Evolutionary conservation across 2,888 invertebrate genomes (phyloP).

Genomic region (Conomelus anceps): DNA sequence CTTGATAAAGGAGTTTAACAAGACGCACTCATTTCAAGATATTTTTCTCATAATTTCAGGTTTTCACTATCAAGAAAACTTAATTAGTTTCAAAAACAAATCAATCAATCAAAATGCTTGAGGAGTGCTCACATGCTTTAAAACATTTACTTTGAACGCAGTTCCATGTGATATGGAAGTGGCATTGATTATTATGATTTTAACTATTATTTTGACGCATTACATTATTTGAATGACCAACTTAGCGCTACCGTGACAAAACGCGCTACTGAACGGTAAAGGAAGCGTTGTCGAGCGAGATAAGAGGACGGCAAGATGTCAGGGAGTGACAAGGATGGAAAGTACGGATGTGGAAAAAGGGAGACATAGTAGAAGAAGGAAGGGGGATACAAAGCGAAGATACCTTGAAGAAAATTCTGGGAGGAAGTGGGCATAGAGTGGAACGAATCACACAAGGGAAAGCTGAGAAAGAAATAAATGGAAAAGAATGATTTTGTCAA

Average conservation of each 20-base stretch:
- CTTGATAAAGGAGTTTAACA: too few relatives aligned
- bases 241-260: background rate
- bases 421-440: conserved; percentile 6
- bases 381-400: conserved; percentile 4
- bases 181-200: background rate
- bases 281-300: background rate
- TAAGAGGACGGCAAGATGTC: background rate
- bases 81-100: too few relatives aligned
- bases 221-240: background rate
- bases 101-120: too few relatives aligned
- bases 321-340: background rate
- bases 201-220: background rate
- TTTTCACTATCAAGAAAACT: too few relatives aligned
- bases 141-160: background rate
- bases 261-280: background rate
- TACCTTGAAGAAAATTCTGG: conserved; percentile 10
- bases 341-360: background rate
- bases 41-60: too few relatives aligned
- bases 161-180: background rate
- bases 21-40: too few relatives aligned
- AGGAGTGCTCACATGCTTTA: too few relatives aligned
- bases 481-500: conserved; percentile 2
- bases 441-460: conserved; percentile 8
- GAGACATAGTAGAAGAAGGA: too few relatives aligned
- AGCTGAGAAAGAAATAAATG: background rate